Conservation (phyloP, 2,797 vertebrate genomes). For the Thripadectes ignobilis region DNA sequence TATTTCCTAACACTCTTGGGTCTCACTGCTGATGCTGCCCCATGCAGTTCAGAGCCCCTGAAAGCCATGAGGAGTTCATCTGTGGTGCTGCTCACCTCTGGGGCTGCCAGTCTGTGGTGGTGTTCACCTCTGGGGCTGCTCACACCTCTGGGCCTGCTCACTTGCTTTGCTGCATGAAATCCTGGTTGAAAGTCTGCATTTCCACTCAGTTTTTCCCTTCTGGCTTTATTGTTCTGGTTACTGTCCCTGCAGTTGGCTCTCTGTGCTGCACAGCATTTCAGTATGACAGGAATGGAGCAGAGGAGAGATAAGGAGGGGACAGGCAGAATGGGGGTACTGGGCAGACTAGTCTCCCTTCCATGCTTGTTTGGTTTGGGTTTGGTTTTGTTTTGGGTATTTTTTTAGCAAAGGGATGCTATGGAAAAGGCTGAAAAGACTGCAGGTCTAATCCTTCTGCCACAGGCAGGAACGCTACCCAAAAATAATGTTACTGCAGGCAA, state of each 20-base stretch:
- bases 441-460: constrained; percentile 37
- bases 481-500: constrained; percentile 31
- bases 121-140: background rate
- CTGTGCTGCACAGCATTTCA: background rate
- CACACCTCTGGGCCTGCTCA: background rate
- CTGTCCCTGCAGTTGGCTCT: background rate
- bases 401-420: background rate
- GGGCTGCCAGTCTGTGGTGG: no score
- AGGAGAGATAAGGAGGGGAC: background rate
- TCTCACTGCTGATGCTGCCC: background rate
- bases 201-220: background rate
- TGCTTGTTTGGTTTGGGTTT: background rate
- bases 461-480: background rate
- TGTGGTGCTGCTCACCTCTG: background rate
- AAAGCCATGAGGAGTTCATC: background rate
- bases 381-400: background rate
- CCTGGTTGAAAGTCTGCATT: background rate
- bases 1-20: background rate
- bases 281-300: background rate
- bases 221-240: background rate
- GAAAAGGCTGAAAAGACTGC: background rate
- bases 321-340: background rate
- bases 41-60: background rate
- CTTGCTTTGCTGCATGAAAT: background rate
- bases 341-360: background rate